phyloP scores from a whole-genome alignment of 2,888 invertebrate species.

The Cerastoderma edule region DNA sequence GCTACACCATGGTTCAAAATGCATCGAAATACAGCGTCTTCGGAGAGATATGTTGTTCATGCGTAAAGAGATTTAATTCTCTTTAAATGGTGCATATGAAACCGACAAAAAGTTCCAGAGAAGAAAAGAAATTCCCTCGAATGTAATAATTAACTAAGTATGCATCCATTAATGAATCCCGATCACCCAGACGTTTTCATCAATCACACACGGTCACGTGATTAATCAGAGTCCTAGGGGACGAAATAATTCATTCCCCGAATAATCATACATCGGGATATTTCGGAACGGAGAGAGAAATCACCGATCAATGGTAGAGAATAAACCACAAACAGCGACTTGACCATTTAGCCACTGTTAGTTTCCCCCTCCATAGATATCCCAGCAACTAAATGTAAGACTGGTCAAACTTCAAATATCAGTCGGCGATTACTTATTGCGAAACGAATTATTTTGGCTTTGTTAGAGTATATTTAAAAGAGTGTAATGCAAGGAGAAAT shows the following conservation, averaged over 20 bases:
- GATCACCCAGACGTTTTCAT: conserved; percentile 27
- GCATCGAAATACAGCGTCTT: too few relatives aligned
- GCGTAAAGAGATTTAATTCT: background rate
- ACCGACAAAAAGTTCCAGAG: conserved; percentile 10
- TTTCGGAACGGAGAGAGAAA: conserved; percentile 14
- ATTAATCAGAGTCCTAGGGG: conserved; percentile 22
- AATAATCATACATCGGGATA: conserved; percentile 24
- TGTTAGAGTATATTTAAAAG: too few relatives aligned
- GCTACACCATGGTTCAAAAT: too few relatives aligned
- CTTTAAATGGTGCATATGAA: conserved; percentile 7
- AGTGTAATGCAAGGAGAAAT: too few relatives aligned
- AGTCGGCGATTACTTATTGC: too few relatives aligned
- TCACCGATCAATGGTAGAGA: conserved; percentile 10
- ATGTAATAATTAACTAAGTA: conserved; percentile 25
- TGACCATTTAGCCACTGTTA: too few relatives aligned
- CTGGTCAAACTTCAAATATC: too few relatives aligned
- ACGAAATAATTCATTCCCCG: conserved; percentile 27
- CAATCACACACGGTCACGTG: conserved; percentile 26
- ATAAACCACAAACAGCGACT: too few relatives aligned
- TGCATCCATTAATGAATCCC: conserved; percentile 24
- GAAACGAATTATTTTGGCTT: too few relatives aligned
- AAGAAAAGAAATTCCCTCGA: conserved; percentile 9
- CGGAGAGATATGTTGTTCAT: too few relatives aligned
- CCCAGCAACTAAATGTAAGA: too few relatives aligned
- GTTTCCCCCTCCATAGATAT: too few relatives aligned